Base-by-base conservation (phyloP, 2,113 vertebrate species). In the Toxotes jaculatrix region DNA sequence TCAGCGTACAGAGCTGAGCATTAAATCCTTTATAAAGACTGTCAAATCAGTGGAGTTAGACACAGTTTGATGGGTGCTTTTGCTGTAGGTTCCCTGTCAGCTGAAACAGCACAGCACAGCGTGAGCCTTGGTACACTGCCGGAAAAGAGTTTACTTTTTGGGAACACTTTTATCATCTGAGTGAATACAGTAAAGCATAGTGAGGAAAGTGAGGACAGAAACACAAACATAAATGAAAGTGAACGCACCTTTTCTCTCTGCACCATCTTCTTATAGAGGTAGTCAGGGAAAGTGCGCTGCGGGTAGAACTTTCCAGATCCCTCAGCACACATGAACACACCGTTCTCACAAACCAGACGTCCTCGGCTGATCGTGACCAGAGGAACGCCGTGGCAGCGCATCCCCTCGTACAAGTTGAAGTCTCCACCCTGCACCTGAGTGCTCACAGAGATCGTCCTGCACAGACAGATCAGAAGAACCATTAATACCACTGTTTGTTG, bases 261-360 rank as follows among this genome's bases (percentile, higher is more conserved):
- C 72, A 99, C 97, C 95, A 99, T 96, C 87, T 99, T 99, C 96
- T 99, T 99, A 93, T 99, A 99, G 87, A 98, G 96, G 66, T 94
- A 95, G 86, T 99, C 98, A 0, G 98, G 97, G 93, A 99, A 99
- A 79, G 97, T 97, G 63, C 98, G 95, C 83, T 98, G 96, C 0
- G 97, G 97, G 90, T 97, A 98, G 96, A 97, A 99, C 83, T 97
- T 97, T 82, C 98, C 98, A 0, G 98, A 98, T n/a, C 98, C 98
- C 92, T 99, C 98, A 0, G 98, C 97, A 0, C 98, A 99, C 96
- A 98, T 99, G 92, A 99, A 99, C 86, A 96, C 97, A 0, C 95
- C 97, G 0, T 99, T 99, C 94, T 99, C 98, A 1, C 96, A 99
- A 81, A 99, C 98, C 27, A 99, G 94, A 0, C 97, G 96, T 3